phyloP scores from a whole-genome alignment of 2,797 vertebrate genomes.

The Girardinus metallicus region DNA sequence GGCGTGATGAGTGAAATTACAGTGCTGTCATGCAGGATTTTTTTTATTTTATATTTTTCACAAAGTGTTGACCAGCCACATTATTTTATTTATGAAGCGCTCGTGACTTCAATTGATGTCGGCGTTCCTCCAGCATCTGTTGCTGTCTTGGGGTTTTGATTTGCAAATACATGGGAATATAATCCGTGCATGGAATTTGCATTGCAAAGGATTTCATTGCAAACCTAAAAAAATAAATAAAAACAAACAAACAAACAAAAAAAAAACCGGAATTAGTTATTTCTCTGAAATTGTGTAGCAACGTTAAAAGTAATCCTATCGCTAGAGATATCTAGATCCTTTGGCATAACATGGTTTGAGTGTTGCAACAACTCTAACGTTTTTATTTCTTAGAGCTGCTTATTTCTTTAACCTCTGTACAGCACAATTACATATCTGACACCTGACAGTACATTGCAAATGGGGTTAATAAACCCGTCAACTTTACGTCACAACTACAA shows the following conservation, averaged over 20 bases:
- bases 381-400: conserved; percentile 11
- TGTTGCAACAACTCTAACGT: conserved; percentile 9
- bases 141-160: conserved; percentile 42
- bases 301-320: background rate
- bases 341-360: background rate
- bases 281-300: conserved; percentile 3
- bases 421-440: background rate
- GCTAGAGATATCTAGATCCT: background rate
- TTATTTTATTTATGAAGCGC: conserved; percentile 17
- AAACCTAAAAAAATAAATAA: too few species aligned
- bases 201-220: conserved; percentile 21
- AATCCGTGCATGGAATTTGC: conserved; percentile 19
- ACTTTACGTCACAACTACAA: background rate
- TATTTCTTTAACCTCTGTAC: background rate
- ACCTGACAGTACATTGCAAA: background rate
- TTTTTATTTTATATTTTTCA: conserved; percentile 38
- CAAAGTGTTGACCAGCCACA: conserved; percentile 14
- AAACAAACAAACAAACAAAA: conserved; percentile 14
- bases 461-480: background rate
- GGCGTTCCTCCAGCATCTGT: conserved; percentile 52
- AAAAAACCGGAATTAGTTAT: background rate
- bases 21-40: conserved; percentile 57
- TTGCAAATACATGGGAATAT: conserved; percentile 41
- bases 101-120: conserved; percentile 32
- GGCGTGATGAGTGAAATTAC: conserved; percentile 70